Conservation (phyloP, 2,888 invertebrate species). For the Beris chalybata region DNA sequence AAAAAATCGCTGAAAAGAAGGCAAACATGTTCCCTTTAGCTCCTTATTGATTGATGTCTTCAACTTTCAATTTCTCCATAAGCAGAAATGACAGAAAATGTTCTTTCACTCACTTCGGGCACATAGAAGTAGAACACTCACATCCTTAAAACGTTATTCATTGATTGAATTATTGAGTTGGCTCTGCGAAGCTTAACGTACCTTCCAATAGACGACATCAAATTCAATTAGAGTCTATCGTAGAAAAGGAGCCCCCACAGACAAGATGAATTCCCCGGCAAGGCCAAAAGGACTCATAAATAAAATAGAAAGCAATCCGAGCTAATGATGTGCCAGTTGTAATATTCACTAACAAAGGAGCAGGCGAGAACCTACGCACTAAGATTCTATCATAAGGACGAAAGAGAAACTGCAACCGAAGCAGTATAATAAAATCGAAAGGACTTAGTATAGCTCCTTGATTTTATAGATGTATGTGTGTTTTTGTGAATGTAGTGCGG, state of each 20-base stretch:
- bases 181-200: slow-evolving; percentile 17
- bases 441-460: background rate
- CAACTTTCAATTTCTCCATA: background rate
- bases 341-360: slow-evolving; percentile 1
- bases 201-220: slow-evolving; percentile 28
- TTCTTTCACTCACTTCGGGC: background rate
- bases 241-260: slow-evolving; percentile 13
- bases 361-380: background rate
- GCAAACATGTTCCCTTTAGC: too few relatives aligned
- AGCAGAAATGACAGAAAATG: background rate
- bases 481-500: too few relatives aligned
- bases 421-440: slow-evolving; percentile 8
- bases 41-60: slow-evolving; percentile 4
- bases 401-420: slow-evolving; percentile 13
- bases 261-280: slow-evolving; percentile 25
- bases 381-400: background rate
- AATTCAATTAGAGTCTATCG: slow-evolving; percentile 30
- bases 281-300: slow-evolving; percentile 33
- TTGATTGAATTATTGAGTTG: slow-evolving; percentile 35
- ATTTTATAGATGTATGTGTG: too few relatives aligned
- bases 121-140: background rate
- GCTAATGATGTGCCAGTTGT: slow-evolving; percentile 35
- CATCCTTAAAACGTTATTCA: slow-evolving; percentile 16
- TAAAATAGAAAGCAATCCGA: slow-evolving; percentile 33
- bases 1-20: too few relatives aligned